Evolutionary conservation across 2,797 vertebrate genomes (phyloP).

Genomic region (Heterohyrax brucei): DNA sequence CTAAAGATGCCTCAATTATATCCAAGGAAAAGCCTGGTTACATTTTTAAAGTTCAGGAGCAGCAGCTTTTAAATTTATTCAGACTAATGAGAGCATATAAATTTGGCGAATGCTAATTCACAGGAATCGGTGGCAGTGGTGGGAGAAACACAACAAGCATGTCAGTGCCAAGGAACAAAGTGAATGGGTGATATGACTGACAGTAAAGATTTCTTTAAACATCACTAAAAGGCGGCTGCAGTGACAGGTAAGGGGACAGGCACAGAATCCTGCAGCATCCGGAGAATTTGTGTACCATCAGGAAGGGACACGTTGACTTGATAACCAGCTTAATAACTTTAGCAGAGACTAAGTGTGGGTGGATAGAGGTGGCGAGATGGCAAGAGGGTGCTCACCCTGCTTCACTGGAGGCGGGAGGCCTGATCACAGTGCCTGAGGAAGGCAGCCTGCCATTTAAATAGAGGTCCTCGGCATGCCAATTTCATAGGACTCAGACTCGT

Average conservation of each 20-base stretch:
- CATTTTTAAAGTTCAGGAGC: conserved; percentile 87
- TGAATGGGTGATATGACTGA: conserved; percentile 98
- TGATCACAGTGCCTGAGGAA: conserved; percentile 73
- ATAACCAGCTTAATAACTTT: conserved; percentile 91
- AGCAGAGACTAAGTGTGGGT: conserved; percentile 81
- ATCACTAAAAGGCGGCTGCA: conserved; percentile 95
- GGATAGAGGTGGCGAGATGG: conserved; percentile 71
- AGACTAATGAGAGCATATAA: conserved; percentile 98
- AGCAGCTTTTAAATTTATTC: conserved; percentile 97
- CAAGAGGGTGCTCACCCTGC: conserved; percentile 74
- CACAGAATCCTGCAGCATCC: conserved; percentile 93
- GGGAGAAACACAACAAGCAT: conserved; percentile 93
- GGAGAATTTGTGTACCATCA: conserved; percentile 93
- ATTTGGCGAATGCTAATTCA: conserved; percentile 95
- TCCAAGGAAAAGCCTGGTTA: conserved; percentile 87
- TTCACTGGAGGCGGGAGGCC: conserved; percentile 65
- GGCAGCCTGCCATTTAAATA: conserved; percentile 76
- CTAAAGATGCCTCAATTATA: conserved; percentile 90
- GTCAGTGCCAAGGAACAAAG: conserved; percentile 99
- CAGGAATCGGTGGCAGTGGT: conserved; percentile 88
- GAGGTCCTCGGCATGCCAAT: conserved; percentile 42
- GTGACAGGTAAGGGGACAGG: conserved; percentile 97
- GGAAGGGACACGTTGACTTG: conserved; percentile 90
- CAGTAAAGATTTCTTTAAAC: conserved; percentile 99
- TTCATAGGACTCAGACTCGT: conserved; percentile 76